Percentiles rank a stretch among this genome's conserved stretches.
Conservation (phyloP, 2,888 invertebrate species). For the Hypsopygia costalis region DNA sequence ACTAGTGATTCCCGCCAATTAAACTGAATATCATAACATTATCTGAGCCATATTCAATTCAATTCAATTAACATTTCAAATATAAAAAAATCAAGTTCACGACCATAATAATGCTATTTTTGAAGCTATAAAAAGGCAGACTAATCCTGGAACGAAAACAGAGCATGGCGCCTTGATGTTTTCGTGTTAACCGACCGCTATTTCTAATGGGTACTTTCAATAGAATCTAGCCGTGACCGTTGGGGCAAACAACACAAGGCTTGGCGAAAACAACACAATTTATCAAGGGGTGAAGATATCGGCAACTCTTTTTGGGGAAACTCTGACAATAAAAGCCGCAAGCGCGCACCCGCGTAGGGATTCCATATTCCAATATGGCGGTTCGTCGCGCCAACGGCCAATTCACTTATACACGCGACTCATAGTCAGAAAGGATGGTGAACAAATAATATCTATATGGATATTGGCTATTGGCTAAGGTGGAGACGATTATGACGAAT, state of each 20-base stretch:
- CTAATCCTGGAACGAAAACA: conserved; percentile 10
- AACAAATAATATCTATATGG: too few relatives aligned
- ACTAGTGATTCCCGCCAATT: too few relatives aligned
- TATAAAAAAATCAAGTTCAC: conserved; percentile 2
- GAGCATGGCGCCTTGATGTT: conserved; percentile 16
- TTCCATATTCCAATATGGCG: conserved; percentile 69
- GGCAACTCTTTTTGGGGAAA: conserved; percentile 54
- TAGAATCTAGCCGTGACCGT: conserved; percentile 25
- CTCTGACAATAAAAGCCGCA: conserved; percentile 66
- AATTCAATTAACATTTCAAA: too few relatives aligned
- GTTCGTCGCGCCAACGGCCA: conserved; percentile 53
- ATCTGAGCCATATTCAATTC: too few relatives aligned
- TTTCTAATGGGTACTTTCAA: conserved; percentile 10
- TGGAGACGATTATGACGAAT: too few relatives aligned
- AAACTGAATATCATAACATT: too few relatives aligned
- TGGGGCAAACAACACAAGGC: conserved; percentile 57
- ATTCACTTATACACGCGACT: conserved; percentile 59
- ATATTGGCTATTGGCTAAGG: too few relatives aligned
- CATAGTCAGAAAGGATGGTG: conserved; percentile 35
- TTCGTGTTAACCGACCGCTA: conserved; percentile 16
- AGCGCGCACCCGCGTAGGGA: conserved; percentile 41
- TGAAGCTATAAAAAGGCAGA: background rate
- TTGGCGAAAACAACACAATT: conserved; percentile 78
- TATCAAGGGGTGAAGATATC: conserved; percentile 66
- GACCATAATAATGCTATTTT: background rate